Base-by-base conservation (phyloP, 2,888 invertebrate genomes). In the Pachycephus smyrnensis region DNA sequence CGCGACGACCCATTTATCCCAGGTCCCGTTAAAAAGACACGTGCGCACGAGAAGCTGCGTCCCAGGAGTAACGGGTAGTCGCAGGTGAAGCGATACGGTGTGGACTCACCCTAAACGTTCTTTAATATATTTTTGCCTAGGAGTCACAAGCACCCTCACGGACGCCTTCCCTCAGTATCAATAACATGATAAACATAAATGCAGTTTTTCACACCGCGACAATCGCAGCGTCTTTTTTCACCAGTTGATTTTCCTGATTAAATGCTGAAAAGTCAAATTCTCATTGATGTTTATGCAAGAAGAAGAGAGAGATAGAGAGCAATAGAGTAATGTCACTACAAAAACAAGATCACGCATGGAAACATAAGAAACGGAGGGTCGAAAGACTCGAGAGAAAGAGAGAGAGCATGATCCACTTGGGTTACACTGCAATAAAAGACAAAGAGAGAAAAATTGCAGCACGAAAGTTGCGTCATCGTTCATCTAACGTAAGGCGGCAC, bases 391-490 rank as follows among this genome's bases (percentile, higher is more conserved):
- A 55, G 23, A 23, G 15, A 40, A 23, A 55, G 55, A 40, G 36
- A 40, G 40, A 40, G 4, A 33, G 40, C 33, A 33, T 33, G 3
- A 33, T 33, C 33, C 33, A 33, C 33, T 33, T 33, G 33, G 4
- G 1, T 33, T 33, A 3, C 1, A 33, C 3, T 33, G 33, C 33
- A 33, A 33, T 33, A 33, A 33, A 33, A 4, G 33, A 33, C 33
- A 33, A 33, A 40, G 40, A 40, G 40, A 40, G 40, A 40, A 40
- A 9, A 55, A 6, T 55, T 55, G 31, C 31, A 12, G 31, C 31
- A 31, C 31, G 71, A 71, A 31, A 1, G 37, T 74, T 74, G 74
- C 74, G 36, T 74, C 74, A 74, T 37, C 36, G 36, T 74, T 74
- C 36, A 6, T 33, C 74, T 37, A 74, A 74, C 15, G 33, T 23